Conservation (phyloP, 2,113 vertebrate genomes). For the Ailurus styani region DNA sequence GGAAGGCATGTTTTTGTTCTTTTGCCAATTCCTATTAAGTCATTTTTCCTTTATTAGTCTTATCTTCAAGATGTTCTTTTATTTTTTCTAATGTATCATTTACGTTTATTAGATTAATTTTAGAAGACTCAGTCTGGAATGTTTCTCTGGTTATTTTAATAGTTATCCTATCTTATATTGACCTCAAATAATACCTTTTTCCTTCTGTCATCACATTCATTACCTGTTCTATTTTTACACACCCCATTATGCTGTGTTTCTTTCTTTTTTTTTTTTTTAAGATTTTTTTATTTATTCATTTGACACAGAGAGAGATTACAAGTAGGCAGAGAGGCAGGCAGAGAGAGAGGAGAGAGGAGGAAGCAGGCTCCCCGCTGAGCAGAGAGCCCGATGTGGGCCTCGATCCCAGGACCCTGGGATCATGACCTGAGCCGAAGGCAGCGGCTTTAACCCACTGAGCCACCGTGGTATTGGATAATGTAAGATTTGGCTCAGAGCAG, state of each 20-base stretch:
- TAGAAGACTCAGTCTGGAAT: background rate
- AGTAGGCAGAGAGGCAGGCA: too few relatives aligned
- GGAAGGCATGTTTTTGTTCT: background rate
- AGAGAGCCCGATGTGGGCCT: too few relatives aligned
- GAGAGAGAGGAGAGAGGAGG: too few relatives aligned
- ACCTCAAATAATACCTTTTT: background rate
- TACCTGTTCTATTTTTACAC: background rate
- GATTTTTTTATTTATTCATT: too few relatives aligned
- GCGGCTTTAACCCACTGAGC: too few relatives aligned
- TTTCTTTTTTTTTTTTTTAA: too few relatives aligned
- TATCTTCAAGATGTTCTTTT: background rate
- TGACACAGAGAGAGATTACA: too few relatives aligned
- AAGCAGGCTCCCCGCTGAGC: too few relatives aligned
- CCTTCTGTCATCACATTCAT: background rate
- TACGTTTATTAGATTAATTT: background rate
- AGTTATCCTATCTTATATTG: background rate
- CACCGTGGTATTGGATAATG: background rate
- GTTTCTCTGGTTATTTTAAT: background rate
- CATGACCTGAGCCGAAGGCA: too few relatives aligned
- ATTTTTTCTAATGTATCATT: background rate
- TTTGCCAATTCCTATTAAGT: background rate
- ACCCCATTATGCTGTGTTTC: background rate
- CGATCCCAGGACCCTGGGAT: too few relatives aligned
- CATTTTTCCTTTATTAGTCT: background rate
- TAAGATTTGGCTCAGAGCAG: background rate